Percentiles rank a stretch among this genome's conserved stretches.
These are phyloP conservation scores for Coptodon rendalli DNA, from an alignment of 2,113 vertebrate genomes.

Conservation along the genomic window DNA sequence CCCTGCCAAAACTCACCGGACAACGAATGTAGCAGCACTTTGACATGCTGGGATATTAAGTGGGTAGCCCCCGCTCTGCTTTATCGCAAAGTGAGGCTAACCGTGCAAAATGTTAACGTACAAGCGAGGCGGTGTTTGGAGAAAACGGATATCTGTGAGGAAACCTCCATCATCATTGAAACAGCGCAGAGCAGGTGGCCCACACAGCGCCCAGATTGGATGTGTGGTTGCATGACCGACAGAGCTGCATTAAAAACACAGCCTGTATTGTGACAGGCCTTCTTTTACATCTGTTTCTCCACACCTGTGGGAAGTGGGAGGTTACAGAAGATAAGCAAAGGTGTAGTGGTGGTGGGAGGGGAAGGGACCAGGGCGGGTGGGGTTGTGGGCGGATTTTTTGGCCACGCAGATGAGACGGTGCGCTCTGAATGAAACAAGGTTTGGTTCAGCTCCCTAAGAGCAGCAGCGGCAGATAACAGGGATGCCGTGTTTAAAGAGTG, in stretches of 20 bases:
- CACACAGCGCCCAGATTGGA: not conserved
- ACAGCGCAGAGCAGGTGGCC: not conserved
- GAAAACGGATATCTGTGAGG: not conserved
- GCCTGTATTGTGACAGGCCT: not conserved
- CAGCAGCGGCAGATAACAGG: conserved; percentile 20
- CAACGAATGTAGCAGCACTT: not conserved
- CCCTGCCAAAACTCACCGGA: not conserved
- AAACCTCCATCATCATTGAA: conserved; percentile 8
- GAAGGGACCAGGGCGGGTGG: not conserved
- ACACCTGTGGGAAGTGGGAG: not conserved
- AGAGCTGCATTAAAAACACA: not conserved
- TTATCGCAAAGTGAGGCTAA: not conserved
- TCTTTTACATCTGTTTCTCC: not conserved
- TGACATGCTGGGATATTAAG: not conserved
- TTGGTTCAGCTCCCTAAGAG: conserved; percentile 17
- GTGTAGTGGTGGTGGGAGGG: not conserved
- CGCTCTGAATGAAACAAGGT: conserved; percentile 14
- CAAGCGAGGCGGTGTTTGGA: not conserved
- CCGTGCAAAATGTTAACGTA: not conserved
- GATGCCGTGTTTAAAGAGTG: conserved; percentile 32
- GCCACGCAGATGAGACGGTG: not conserved
- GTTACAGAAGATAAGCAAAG: not conserved
- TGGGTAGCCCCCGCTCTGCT: not conserved
- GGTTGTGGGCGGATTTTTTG: not conserved
- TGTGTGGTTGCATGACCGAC: not conserved